Base-by-base conservation (phyloP, 2,797 vertebrate species). In the Enoplosus armatus region DNA sequence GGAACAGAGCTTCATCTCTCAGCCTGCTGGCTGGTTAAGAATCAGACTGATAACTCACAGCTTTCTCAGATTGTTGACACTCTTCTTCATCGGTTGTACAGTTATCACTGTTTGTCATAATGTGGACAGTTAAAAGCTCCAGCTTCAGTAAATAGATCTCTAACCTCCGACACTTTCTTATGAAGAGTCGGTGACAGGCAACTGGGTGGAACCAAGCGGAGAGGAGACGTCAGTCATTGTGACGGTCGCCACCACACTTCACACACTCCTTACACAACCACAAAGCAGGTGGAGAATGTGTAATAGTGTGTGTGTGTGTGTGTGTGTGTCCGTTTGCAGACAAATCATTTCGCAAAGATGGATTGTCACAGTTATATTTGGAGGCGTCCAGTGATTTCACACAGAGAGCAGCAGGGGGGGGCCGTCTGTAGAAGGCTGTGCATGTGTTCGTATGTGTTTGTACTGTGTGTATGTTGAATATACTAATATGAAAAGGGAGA, bases 141-240 rank as follows among this genome's bases (percentile, higher is more conserved):
- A 39, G 68, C 67, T 70, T 78, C 56, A 33, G 72, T 82, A 88
- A 88, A 91, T 58, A 85, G 54, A 84, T 82, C 24, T 64, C 66
- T 84, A 86, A 90, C 87, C 91, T 84, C 72, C 63, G 67, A 22
- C 78, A 73, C 58, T 56, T 41, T 31, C 54, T 68, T 33, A 33
- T 55, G 65, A 79, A 63, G 82, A 75, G 84, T 59, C 59, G 3
- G 43, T 37, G 50, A 26, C 59, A 67, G 35, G 16, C 54, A 50
- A n/a, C 54, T 47, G 45, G 22, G 45, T 22, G 45, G 45, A 47
- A 47, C 45, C 45, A 75, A 72, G 74, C 70, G 55, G 43, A 1
- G 5, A 76, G 68, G 27, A 66, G 67, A 62, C 70, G 64, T 75
- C 66, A 68, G 22, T 74, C 47, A 53, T 1, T 11, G 33, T 66